Evolutionary conservation across 2,797 vertebrate species (phyloP), one percentile per base, ranked within the genome.

Genomic region (Notolepis coatsorum): DNA sequence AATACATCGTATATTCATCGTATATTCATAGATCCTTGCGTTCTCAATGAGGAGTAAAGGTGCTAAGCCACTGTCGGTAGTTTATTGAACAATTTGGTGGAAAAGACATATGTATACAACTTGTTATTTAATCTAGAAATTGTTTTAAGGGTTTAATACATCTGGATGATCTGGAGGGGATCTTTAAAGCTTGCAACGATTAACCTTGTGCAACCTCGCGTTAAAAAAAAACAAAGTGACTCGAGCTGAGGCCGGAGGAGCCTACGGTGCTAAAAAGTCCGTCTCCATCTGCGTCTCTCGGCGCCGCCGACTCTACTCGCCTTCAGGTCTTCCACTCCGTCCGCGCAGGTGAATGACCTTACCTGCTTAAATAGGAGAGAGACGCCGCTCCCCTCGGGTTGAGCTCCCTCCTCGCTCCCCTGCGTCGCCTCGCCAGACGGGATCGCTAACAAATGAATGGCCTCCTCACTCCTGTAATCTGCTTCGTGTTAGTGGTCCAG

Each of bases 401-500:
- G 35, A 48, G 20, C 42, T 57, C 4, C 17, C 50, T 64, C 7
- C 21, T 12, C 23, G 20, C 45, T 12, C 20, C 13, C 18, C 7
- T 12, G 49, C 59, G 45, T 31, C 56, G 15, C 20, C 48, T 53
- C 52, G 47, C 52, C 52, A 63, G 57, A 67, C 27, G 56, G 69
- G 69, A 81, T 78, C 70, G 73, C 55, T 65, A 58, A 57, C 65
- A 71, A 69, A 52, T 50, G 50, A 71, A 56, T 56, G 33, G 31
- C 24, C 63, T 17, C 53, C 20, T 61, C 18, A 3, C 43, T 61
- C 53, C 68, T 69, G 47, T 74, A 69, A 81, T 76, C 69, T 86
- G 80, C 79, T 85, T 82, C 60, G 58, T 60, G 66, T 88, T 82
- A 74, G 64, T 56, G 52, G 65, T 79, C 49, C 42, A 12, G 61